phyloP scores from a whole-genome alignment of 35 echinoderm and acorn worm genomes.

The Hemicentrotus pulcherrimus region DNA sequence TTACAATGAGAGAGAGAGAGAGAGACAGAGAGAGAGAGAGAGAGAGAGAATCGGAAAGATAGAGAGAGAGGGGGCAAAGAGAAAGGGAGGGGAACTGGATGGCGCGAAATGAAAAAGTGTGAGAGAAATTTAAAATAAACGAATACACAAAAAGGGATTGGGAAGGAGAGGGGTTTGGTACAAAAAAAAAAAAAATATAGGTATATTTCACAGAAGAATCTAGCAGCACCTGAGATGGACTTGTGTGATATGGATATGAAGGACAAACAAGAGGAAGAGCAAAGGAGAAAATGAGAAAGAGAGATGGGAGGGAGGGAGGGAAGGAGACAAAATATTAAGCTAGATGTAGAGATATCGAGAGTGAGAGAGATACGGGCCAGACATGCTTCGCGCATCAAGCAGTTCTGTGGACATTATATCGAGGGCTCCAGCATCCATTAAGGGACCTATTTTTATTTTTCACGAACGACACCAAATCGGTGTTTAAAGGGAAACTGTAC shows the following conservation, averaged over 20 bases:
- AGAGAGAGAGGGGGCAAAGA: too few relatives aligned
- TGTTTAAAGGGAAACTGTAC: not conserved
- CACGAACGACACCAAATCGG: not conserved
- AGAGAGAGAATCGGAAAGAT: too few relatives aligned
- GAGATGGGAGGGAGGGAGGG: not conserved
- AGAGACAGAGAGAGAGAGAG: too few relatives aligned
- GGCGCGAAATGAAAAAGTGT: too few relatives aligned
- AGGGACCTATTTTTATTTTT: not conserved
- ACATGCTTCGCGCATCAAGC: not conserved
- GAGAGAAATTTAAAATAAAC: too few relatives aligned
- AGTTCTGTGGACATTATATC: not conserved
- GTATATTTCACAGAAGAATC: too few relatives aligned
- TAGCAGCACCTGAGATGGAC: not conserved
- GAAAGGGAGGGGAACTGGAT: too few relatives aligned
- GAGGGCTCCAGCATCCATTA: not conserved
- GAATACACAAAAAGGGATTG: too few relatives aligned
- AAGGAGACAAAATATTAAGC: not conserved
- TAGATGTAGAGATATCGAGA: not conserved
- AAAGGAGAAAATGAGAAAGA: not conserved
- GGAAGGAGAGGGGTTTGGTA: too few relatives aligned
- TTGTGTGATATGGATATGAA: not conserved
- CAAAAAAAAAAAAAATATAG: too few relatives aligned
- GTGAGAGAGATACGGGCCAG: not conserved
- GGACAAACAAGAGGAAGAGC: not conserved
- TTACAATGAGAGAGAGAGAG: too few relatives aligned